phyloP scores from a whole-genome alignment of 2,888 invertebrate genomes.

The Drosophila demipolita region DNA sequence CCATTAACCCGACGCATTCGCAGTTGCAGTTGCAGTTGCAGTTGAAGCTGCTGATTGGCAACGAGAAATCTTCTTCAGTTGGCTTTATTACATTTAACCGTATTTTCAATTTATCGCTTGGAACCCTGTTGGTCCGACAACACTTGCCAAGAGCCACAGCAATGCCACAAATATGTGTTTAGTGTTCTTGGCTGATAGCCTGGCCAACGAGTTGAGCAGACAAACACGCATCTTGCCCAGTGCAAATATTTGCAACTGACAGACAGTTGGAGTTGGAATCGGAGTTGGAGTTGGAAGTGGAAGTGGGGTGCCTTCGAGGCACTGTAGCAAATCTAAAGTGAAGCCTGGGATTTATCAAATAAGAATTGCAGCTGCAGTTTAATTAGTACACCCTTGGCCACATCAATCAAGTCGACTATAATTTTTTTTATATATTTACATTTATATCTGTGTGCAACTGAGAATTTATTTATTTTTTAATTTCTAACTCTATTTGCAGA shows the following conservation, averaged over 20 bases:
- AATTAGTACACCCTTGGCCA: constrained; percentile 20
- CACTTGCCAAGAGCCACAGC: constrained; percentile 47
- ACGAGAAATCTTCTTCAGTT: constrained; percentile 14
- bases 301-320: not conserved
- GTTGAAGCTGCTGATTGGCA: constrained; percentile 22
- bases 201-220: constrained; percentile 31
- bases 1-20: constrained; percentile 75
- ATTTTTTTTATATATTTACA: not conserved
- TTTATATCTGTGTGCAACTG: not conserved
- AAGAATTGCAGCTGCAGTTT: constrained; percentile 19
- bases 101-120: constrained; percentile 56
- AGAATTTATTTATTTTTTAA: not conserved
- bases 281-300: not conserved
- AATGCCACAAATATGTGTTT: constrained; percentile 43
- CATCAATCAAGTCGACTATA: constrained; percentile 2
- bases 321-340: constrained; percentile 18
- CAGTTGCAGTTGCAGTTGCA: constrained; percentile 55
- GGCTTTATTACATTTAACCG: constrained; percentile 57
- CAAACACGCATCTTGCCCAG: constrained; percentile 44
- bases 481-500: constrained; percentile 85
- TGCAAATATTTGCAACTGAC: constrained; percentile 63
- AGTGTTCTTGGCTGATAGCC: constrained; percentile 40
- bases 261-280: constrained; percentile 23
- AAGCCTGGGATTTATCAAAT: constrained; percentile 3
- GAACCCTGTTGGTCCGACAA: constrained; percentile 34